Base-by-base conservation (phyloP, 2,797 vertebrate genomes). In the Gastrophryne carolinensis region DNA sequence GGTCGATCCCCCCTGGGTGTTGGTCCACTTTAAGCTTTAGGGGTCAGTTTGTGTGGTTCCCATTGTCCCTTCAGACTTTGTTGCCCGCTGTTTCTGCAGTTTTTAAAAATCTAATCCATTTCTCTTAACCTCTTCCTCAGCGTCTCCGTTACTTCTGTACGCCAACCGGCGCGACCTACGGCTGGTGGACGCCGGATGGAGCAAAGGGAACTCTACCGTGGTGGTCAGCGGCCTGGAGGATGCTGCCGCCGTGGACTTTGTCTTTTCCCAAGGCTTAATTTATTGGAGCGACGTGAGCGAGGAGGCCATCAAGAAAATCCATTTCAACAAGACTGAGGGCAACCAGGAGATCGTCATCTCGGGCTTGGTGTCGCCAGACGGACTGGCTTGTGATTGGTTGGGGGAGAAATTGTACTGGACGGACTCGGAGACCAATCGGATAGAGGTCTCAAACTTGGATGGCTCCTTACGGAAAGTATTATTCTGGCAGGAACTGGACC, bases 201-300 rank as follows among this genome's bases (percentile, higher is more conserved):
- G 90, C 47, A 92, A 87, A 80, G 91, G 91, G 80, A 99, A 98
- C 0, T 94, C 96, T 83, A 95, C 96, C 0, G 90, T 98, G 79
- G 90, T 99, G 72, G 95, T 98, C 77, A 92, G 93, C 1, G 96
- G 95, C 50, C 83, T 98, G 81, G 97, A 99, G 89, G 97, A 98
- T 0, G 97, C 97, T 0, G 97, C 97, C 0, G 97, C 97, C 0
- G 94, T 99, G 91, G 97, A 99, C 89, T 99, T 94, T 1, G 88
- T 97, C 8, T 98, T 93, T 83, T 79, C 89, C 1, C 89, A 84
- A 77, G 92, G 94, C 7, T 86, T 97, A 81, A 94, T 99, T 78
- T 99, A 97, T 86, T 99, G 97, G 97, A 99, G 96, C 64, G 97
- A 98, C 4, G 97, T 98, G 76, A 98, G 97, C 17, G 97, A 99